Evolutionary conservation across 2,888 invertebrate genomes (phyloP), one percentile per base, ranked within the genome.

Genomic region (Dryobotodes eremita): DNA sequence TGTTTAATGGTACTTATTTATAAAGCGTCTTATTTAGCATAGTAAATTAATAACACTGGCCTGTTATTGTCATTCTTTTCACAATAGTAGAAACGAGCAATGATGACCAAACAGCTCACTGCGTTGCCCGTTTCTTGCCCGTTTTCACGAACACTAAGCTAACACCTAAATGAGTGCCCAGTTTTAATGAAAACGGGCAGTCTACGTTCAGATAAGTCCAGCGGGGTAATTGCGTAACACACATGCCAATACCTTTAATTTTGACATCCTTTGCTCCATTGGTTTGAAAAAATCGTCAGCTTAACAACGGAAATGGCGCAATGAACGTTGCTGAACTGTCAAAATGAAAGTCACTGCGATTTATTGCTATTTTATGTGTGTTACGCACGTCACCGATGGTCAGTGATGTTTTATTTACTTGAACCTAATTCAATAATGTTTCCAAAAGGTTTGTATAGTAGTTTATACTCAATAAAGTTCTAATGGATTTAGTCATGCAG

Each of bases 401-500:
- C 20, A 48, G 20, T 77, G 10, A 62, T 31, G 13, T 71, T 62
- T 71, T 6, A 10, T 6, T 46, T 15, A 53, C n/a, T 62, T 17
- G 48, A 36, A 59, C n/a, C 17, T n/a, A 23, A 17, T 68, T 48
- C 36, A 50, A 57, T 46, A 26, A 55, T 81, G 13, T 31, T 26
- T 46, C 5, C 53, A 42, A 31, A 57, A 15, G 50, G 20, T 20
- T 42, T 26, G 50, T 53, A 57, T 36, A 79, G 1, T 46, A 57
- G 50, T 68, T 4, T 71, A 57, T 26, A 62, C 76, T 78, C 42
- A 17, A 68, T 81, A 61, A 59, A 77, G 10, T 42, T 77, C 6
- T 85, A 85, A 89, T 87, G 80, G 77, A 85, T 87, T 85, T 20
- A 77, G 83, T 85, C 85, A 87, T 85, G 89, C 83, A 85, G 71